These are phyloP conservation scores for Cryptotis parvus DNA, from an alignment of 2,113 vertebrate genomes.

Conservation along the genomic window DNA sequence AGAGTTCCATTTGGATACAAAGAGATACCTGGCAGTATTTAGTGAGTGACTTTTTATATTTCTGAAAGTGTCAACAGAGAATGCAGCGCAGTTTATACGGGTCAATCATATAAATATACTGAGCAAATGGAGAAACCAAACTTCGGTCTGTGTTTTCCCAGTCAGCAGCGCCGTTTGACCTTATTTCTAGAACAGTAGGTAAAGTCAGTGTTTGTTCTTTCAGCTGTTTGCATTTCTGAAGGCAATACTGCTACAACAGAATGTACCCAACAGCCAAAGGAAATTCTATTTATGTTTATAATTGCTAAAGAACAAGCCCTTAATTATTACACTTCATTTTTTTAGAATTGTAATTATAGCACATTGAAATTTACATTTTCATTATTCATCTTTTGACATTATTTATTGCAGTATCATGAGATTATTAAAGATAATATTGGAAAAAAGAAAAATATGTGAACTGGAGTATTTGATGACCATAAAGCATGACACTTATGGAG, in stretches of 20 bases:
- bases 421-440: conserved; percentile 68
- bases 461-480: not conserved
- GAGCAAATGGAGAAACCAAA: not conserved
- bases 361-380: conserved; percentile 65
- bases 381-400: conserved; percentile 66
- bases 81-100: conserved; percentile 51
- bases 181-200: conserved; percentile 64
- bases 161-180: not conserved
- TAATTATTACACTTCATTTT: conserved; percentile 57
- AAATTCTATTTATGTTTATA: conserved; percentile 69
- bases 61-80: conserved; percentile 67
- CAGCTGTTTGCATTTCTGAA: conserved; percentile 55
- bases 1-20: conserved; percentile 66
- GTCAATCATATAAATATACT: conserved; percentile 33
- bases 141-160: not conserved
- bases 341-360: conserved; percentile 61
- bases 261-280: conserved; percentile 48
- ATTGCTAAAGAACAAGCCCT: conserved; percentile 50
- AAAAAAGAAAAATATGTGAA: conserved; percentile 39
- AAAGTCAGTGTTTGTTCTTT: conserved; percentile 49
- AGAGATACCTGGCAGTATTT: conserved; percentile 61
- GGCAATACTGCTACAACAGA: conserved; percentile 28
- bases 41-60: conserved; percentile 64
- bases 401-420: conserved; percentile 60
- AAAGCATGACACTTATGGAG: conserved; percentile 9